phyloP scores from a whole-genome alignment of 2,113 vertebrate species.

The Isichthys henryi region DNA sequence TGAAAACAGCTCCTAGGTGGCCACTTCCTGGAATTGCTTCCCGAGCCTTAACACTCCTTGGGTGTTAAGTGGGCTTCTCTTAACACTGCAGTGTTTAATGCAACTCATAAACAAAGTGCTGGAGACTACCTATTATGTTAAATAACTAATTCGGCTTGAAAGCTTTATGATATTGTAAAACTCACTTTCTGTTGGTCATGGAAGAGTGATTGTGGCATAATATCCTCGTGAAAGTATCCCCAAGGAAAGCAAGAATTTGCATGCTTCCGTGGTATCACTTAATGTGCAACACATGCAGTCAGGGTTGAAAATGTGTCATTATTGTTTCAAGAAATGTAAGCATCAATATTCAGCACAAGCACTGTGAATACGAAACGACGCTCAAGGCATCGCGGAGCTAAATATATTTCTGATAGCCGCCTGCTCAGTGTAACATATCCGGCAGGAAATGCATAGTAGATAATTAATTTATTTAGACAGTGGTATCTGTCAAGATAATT shows the following conservation, averaged over 20 bases:
- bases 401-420: background rate
- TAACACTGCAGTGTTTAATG: conserved; percentile 44
- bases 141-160: conserved; percentile 56
- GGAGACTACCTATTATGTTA: conserved; percentile 59
- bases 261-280: background rate
- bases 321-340: background rate
- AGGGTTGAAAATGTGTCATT: background rate
- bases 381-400: background rate
- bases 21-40: conserved; percentile 26
- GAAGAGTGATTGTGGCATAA: background rate
- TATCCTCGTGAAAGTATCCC: background rate
- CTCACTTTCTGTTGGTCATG: conserved; percentile 35
- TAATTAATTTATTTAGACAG: background rate
- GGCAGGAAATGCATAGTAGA: background rate
- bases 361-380: background rate
- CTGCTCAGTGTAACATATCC: background rate
- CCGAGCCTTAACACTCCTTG: conserved; percentile 31
- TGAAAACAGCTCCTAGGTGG: background rate
- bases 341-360: background rate
- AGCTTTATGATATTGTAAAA: conserved; percentile 55
- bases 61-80: conserved; percentile 40
- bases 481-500: background rate
- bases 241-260: background rate
- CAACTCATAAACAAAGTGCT: conserved; percentile 42
- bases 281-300: background rate